A percentile compares a stretch with the other conserved stretches of the same genome.
Conservation (phyloP, 2,888 invertebrate genomes). For the Scelioninae gen. 1 region DNA sequence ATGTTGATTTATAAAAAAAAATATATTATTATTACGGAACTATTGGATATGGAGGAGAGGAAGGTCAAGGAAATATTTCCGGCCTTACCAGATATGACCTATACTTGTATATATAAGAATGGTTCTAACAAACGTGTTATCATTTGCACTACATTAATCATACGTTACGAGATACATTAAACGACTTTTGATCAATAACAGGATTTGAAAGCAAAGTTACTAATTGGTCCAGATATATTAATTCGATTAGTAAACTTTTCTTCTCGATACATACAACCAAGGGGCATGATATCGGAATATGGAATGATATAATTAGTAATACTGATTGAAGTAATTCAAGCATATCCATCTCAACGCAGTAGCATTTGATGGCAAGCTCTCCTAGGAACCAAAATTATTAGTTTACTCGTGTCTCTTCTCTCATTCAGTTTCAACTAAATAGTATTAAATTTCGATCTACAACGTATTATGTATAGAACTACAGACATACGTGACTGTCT, state of each 20-base stretch:
- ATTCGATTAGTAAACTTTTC: constrained; percentile 67
- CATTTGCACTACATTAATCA: no score
- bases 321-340: constrained; percentile 75
- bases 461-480: constrained; percentile 55
- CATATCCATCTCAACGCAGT: constrained; percentile 66
- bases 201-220: constrained; percentile 45
- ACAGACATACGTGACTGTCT: constrained; percentile 31
- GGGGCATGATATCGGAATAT: constrained; percentile 72
- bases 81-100: no score
- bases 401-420: constrained; percentile 71
- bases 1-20: no score
- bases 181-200: constrained; percentile 33
- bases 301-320: constrained; percentile 80
- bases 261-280: constrained; percentile 53
- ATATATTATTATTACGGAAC: no score
- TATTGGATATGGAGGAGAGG: no score
- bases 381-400: constrained; percentile 73
- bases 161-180: neutral
- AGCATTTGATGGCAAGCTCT: constrained; percentile 67
- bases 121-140: no score
- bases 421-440: constrained; percentile 70
- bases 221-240: constrained; percentile 63
- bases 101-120: no score
- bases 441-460: constrained; percentile 67
- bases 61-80: no score